Evolutionary conservation across 1,140 invertebrate species (phyloP), one percentile per base, ranked within the genome.

Genomic region (Ceratina japonica): DNA sequence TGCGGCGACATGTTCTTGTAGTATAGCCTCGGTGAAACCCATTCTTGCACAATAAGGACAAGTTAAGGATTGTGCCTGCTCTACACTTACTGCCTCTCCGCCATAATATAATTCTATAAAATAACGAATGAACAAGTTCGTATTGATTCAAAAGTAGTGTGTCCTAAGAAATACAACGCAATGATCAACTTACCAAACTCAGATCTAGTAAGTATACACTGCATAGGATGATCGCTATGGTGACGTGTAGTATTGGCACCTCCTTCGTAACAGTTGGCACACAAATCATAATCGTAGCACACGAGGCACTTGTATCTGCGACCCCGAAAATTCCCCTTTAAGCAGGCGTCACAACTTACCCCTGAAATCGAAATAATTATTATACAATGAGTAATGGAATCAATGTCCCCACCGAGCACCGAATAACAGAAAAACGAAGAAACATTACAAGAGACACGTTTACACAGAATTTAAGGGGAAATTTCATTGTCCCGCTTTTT

Each of bases 331-430:
- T 99, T 99, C 91, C 97, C 97, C 94, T 99, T 99, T 92, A 99
- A 95, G 95, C 98, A 99, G 90, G 97, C 98, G 96, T 99, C 98
- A 96, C 98, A 99, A 95, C 98, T 99, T 88, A 99, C 98, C 94
- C 96, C 96, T 97, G 90, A 85, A 95, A 95, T 79, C 20, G 71
- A 18, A 72, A 64, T 78, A n/a, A 54, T 44, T 3, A 49, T 44
- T 61, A 66, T 59, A 51, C 13, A 56, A 20, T 12, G 10, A 51
- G 15, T 49, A 37, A 22, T 59, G 63, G 0, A 31, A n/a, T n/a
- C n/a, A n/a, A 10, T 20, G 56, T 22, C 13, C 27, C 7, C 22
- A 44, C 4, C 7, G 8, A 5, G 44, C 37, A 59, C n/a, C n/a
- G n/a, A 31, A 51, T 27, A 22, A 51, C 12, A 51, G 2, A 44